Evolutionary conservation across 1,140 invertebrate species (phyloP), one percentile per base, ranked within the genome.

Genomic region (Plodia interpunctella): DNA sequence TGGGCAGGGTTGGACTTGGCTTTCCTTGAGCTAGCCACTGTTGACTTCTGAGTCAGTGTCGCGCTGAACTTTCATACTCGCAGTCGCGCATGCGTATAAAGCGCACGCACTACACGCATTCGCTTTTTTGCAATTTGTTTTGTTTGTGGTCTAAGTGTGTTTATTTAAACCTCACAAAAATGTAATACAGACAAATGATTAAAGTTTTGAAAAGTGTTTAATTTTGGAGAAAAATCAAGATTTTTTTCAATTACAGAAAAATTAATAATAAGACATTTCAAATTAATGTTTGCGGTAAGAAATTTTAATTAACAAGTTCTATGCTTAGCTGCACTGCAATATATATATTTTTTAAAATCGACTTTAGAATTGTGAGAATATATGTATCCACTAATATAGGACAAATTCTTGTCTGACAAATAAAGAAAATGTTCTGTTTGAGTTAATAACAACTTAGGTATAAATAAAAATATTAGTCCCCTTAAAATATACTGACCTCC

Each of bases 201-300:
- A n/a, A 44, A 3, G 38, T 11, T 44, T n/a, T 17, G 2, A 5
- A 44, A 15, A 44, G 5, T n/a, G 38, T 44, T 44, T 44, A 32
- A 11, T 44, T 2, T 44, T 44, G 38, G 38, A 44, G 13, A 44
- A 44, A 15, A 44, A 15, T 11, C 15, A 44, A 25, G 21, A 3
- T 3, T 25, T 15, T 15, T 15, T 44, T 44, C 15, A 13, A 61
- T 62, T 57, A 18, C n/a, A 53, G 63, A 64, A 62, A 44, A 68
- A 58, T 67, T 66, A 56, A 51, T 65, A 65, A 76, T 74, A 72
- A 70, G 71, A 61, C 60, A 69, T 57, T 69, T 65, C 62, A 57
- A 63, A 67, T 69, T 72, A 63, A 35, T 54, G 61, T 65, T 58
- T 70, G 63, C 58, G 68, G 76, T 76, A 58, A 72, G 74, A 70